Percentiles rank a stretch among this genome's conserved stretches.
These are phyloP conservation scores for Lepilemur septentrionalis DNA, from an alignment of 2,797 vertebrate genomes.

Conservation along the genomic window DNA sequence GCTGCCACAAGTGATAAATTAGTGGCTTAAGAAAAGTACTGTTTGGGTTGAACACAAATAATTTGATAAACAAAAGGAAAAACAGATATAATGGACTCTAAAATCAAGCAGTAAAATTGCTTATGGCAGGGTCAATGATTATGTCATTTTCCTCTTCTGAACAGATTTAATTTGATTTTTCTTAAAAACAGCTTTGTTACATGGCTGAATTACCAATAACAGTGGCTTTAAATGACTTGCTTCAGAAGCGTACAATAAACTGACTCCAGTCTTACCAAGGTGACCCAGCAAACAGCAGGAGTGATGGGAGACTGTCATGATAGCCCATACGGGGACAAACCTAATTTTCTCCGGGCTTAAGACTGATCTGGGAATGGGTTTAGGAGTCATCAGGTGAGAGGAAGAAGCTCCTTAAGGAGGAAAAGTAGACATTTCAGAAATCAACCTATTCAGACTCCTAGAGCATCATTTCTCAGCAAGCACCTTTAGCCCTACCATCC, in stretches of 20 bases:
- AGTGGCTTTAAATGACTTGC: neutral
- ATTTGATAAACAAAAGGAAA: slow-evolving; percentile 29
- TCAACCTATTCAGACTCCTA: neutral
- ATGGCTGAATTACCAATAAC: neutral
- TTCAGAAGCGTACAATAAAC: neutral
- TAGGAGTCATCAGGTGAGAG: neutral
- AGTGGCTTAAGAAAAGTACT: slow-evolving; percentile 26
- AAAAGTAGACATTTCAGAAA: neutral
- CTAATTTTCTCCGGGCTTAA: neutral
- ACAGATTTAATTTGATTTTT: slow-evolving; percentile 41
- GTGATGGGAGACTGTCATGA: neutral
- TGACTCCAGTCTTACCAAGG: neutral
- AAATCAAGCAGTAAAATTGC: neutral
- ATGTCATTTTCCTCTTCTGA: neutral
- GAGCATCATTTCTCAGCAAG: neutral
- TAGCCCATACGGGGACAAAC: neutral
- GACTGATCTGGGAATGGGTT: neutral
- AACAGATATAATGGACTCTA: neutral
- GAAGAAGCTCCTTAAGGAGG: neutral
- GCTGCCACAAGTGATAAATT: neutral
- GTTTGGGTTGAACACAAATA: slow-evolving; percentile 27
- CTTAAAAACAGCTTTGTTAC: slow-evolving; percentile 6
- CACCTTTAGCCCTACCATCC: neutral
- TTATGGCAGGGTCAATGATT: neutral
- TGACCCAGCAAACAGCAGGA: neutral